Conservation (phyloP, 2,113 vertebrate genomes). For the Pteruthius melanotis region DNA sequence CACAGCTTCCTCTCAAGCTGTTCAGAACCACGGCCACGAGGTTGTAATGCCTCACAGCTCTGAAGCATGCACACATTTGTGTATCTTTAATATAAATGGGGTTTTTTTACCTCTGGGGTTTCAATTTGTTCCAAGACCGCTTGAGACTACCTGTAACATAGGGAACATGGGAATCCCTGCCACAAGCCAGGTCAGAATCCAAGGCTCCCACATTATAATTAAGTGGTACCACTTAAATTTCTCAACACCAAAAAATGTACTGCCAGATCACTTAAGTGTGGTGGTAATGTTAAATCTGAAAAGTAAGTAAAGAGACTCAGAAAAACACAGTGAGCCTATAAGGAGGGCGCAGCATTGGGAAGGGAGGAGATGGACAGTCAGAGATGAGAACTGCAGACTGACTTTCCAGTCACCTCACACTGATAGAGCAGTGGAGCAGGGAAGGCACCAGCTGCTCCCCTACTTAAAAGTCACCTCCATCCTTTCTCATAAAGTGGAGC, state of each 20-base stretch:
- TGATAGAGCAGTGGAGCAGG: neutral
- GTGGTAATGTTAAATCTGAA: neutral
- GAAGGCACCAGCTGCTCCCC: slow-evolving; percentile 2
- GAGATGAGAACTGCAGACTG: neutral
- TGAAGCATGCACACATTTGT: neutral
- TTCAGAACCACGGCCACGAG: neutral
- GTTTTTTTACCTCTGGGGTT: neutral
- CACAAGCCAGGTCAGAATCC: neutral
- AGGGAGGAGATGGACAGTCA: neutral
- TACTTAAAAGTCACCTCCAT: slow-evolving; percentile 9
- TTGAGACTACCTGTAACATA: neutral
- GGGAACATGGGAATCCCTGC: neutral
- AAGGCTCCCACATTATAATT: neutral
- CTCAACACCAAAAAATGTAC: neutral
- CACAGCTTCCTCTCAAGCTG: neutral
- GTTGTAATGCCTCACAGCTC: neutral
- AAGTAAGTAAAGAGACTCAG: neutral
- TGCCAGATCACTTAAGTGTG: neutral
- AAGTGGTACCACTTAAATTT: neutral
- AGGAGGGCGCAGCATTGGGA: neutral
- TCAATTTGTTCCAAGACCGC: neutral
- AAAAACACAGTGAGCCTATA: neutral
- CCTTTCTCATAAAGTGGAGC: neutral
- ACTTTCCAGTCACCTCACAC: neutral
- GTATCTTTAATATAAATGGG: neutral